Evolutionary conservation across 2,113 vertebrate genomes (phyloP).

Genomic region (Stegastes partitus): DNA sequence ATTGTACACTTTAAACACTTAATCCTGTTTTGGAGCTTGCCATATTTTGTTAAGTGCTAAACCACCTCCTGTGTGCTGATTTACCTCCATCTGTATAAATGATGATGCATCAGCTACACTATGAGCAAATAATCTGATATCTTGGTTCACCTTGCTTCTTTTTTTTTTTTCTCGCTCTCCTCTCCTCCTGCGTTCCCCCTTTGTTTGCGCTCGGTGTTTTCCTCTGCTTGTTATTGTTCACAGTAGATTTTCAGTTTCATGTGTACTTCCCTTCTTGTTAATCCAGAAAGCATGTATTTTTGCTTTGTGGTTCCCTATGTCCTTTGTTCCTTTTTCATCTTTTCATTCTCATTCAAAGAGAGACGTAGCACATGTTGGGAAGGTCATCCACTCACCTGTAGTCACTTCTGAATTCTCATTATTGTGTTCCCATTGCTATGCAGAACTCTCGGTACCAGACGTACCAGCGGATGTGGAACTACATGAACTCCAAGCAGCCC

Average conservation of each 20-base stretch:
- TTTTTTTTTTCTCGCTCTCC: background rate
- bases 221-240: conserved; percentile 38
- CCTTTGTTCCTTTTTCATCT: background rate
- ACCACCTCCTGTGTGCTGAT: conserved; percentile 48
- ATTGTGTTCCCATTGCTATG: conserved; percentile 5
- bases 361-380: background rate
- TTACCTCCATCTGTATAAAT: conserved; percentile 56
- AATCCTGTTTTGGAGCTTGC: conserved; percentile 60
- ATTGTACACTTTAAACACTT: conserved; percentile 61
- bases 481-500: conserved; percentile 95
- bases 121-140: conserved; percentile 55
- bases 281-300: conserved; percentile 20
- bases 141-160: conserved; percentile 33
- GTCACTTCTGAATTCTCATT: background rate
- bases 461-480: conserved; percentile 97
- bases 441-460: conserved; percentile 94
- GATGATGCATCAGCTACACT: conserved; percentile 49
- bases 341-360: conserved; percentile 14
- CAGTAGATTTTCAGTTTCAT: conserved; percentile 13
- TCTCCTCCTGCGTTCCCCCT: background rate
- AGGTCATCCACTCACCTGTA: background rate
- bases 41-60: conserved; percentile 43
- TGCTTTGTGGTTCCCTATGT: background rate
- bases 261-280: background rate
- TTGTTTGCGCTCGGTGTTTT: conserved; percentile 44